These are phyloP conservation scores for Heterodera filipjevi DNA, from an alignment of 2,888 invertebrate species.

Conservation along the genomic window DNA sequence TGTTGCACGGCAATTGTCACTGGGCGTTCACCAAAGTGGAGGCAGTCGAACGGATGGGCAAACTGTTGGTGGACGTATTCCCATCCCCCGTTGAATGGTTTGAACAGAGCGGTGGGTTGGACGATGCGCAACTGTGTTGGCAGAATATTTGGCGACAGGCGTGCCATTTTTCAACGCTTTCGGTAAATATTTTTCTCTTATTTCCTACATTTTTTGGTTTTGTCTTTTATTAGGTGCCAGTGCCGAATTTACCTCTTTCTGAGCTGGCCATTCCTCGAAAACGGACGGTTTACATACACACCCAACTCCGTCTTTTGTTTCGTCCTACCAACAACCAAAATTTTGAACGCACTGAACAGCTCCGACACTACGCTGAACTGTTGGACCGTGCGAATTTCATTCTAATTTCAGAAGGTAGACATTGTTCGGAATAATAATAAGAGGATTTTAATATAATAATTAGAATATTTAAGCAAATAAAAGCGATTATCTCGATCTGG, in stretches of 20 bases:
- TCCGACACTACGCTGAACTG: conserved; percentile 39
- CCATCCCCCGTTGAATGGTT: conserved; percentile 31
- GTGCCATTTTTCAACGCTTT: conserved; percentile 48
- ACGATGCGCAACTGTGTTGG: conserved; percentile 26
- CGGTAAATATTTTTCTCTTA: conserved; percentile 1
- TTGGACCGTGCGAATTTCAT: conserved; percentile 39
- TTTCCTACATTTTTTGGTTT: background rate
- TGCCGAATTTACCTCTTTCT: conserved; percentile 23
- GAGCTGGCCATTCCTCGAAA: conserved; percentile 41
- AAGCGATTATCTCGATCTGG: conserved; percentile 40
- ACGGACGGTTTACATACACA: conserved; percentile 49
- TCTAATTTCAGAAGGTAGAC: conserved; percentile 30
- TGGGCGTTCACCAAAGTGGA: conserved; percentile 52
- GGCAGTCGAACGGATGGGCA: conserved; percentile 41
- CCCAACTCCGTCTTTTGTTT: conserved; percentile 50
- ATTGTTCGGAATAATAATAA: background rate
- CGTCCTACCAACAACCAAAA: conserved; percentile 30
- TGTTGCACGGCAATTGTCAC: conserved; percentile 44
- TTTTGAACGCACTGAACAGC: conserved; percentile 33
- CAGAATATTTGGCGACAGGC: conserved; percentile 56
- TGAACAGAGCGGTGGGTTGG: background rate
- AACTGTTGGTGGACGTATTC: conserved; percentile 39
- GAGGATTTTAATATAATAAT: background rate
- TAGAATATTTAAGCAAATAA: conserved; percentile 29
- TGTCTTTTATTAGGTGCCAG: conserved; percentile 5